phyloP scores from a whole-genome alignment of 2,797 vertebrate genomes.

The Platalea minor region DNA sequence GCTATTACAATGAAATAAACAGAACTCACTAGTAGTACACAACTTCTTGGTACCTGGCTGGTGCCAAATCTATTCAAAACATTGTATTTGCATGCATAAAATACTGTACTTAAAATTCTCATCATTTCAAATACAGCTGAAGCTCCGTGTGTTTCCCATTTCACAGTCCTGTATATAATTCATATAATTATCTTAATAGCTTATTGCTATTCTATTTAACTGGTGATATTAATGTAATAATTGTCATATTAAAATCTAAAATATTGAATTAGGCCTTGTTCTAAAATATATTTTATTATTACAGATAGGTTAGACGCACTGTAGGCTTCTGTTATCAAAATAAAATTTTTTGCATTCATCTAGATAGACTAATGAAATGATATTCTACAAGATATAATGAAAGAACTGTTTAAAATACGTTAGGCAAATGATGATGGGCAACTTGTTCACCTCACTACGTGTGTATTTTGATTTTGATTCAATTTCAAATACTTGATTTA shows the following conservation, averaged over 20 bases:
- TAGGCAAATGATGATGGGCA: not conserved
- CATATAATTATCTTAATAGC: constrained; percentile 47
- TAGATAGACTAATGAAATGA: not conserved
- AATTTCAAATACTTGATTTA: not conserved
- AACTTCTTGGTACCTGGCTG: not conserved
- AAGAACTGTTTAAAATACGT: not conserved
- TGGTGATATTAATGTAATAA: constrained; percentile 63
- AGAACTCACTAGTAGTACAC: not conserved
- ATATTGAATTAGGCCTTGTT: constrained; percentile 34
- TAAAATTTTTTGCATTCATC: not conserved
- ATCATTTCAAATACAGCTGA: constrained; percentile 4
- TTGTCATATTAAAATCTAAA: constrained; percentile 53
- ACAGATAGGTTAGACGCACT: not conserved
- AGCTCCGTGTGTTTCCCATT: constrained; percentile 23
- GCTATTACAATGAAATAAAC: not conserved
- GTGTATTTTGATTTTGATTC: not conserved
- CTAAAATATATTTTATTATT: constrained; percentile 32
- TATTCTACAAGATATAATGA: not conserved
- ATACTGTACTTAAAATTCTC: constrained; percentile 55
- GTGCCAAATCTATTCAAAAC: constrained; percentile 39
- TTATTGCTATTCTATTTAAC: constrained; percentile 34
- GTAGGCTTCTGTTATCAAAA: constrained; percentile 2
- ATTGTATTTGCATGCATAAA: constrained; percentile 42
- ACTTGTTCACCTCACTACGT: not conserved
- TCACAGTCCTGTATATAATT: constrained; percentile 56